These are phyloP conservation scores for Nyleta sp. DNA, from an alignment of 2,888 invertebrate species.

Conservation along the genomic window DNA sequence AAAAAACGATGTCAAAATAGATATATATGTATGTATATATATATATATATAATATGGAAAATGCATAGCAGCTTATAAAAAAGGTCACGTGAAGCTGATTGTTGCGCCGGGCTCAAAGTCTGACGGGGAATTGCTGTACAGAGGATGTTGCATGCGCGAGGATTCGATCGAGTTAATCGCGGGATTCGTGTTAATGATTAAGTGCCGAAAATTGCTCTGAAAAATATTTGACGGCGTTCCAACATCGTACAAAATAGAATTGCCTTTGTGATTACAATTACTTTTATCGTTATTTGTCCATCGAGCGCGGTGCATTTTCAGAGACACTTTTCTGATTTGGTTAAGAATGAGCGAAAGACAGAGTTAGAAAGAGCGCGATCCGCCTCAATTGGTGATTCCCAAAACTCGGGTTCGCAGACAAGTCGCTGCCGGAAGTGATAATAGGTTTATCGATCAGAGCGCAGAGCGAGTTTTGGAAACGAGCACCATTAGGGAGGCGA, in stretches of 20 bases:
- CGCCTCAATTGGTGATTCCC: constrained; percentile 70
- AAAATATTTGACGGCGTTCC: constrained; percentile 20
- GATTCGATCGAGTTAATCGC: constrained; percentile 50
- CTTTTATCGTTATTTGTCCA: not conserved
- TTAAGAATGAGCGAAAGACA: constrained; percentile 68
- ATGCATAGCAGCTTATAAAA: constrained; percentile 57
- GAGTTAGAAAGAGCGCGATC: constrained; percentile 70
- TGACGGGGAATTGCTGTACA: constrained; percentile 49
- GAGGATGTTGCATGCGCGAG: constrained; percentile 59
- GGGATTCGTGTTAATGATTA: constrained; percentile 33
- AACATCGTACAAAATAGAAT: constrained; percentile 39
- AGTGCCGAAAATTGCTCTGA: constrained; percentile 53
- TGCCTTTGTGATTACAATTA: not conserved
- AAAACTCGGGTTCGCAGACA: constrained; percentile 70
- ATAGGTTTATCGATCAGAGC: constrained; percentile 8
- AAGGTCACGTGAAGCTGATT: constrained; percentile 52
- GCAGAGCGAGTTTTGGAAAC: constrained; percentile 71
- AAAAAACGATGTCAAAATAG: constrained; percentile 38
- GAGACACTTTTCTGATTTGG: constrained; percentile 46
- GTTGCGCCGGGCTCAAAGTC: constrained; percentile 25
- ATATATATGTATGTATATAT: constrained; percentile 23
- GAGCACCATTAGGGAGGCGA: constrained; percentile 67
- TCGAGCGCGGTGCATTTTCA: constrained; percentile 26
- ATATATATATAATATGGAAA: constrained; percentile 21
- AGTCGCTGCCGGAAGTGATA: constrained; percentile 63